These are phyloP conservation scores for Drosophila micromelanica DNA, from an alignment of 1,140 invertebrate genomes.

Conservation along the genomic window DNA sequence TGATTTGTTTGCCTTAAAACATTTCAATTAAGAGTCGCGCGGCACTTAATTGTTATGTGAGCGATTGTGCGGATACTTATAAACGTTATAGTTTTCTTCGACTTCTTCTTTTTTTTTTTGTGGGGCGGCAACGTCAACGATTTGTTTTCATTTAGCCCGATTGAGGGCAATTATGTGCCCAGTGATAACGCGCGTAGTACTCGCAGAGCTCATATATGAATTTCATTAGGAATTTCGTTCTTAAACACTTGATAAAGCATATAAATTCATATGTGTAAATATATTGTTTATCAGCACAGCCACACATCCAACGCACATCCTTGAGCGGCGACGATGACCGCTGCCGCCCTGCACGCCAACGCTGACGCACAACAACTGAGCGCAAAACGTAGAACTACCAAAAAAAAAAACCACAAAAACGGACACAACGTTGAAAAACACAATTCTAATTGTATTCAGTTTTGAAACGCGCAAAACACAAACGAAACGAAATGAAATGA, in stretches of 20 bases:
- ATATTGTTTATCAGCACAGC: conserved; percentile 28
- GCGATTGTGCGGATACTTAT: conserved; percentile 26
- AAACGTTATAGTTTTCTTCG: conserved; percentile 14
- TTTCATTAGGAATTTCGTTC: conserved; percentile 18
- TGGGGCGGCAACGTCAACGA: conserved; percentile 56
- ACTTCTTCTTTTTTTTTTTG: conserved; percentile 9
- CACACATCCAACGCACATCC: conserved; percentile 23
- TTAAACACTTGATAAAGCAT: conserved; percentile 34
- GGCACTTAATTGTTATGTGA: conserved; percentile 62
- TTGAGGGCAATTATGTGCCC: conserved; percentile 68
- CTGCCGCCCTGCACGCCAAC: conserved; percentile 50
- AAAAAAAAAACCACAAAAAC: conserved; percentile 38
- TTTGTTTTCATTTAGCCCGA: conserved; percentile 63
- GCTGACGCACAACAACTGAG: conserved; percentile 58
- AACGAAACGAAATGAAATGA: conserved; percentile 41
- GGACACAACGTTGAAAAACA: conserved; percentile 32
- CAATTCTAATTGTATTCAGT: conserved; percentile 51
- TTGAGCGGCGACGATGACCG: conserved; percentile 12
- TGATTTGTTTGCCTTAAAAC: conserved; percentile 63
- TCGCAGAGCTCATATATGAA: conserved; percentile 4
- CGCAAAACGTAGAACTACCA: conserved; percentile 36
- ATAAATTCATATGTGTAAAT: conserved; percentile 12
- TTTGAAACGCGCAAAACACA: conserved; percentile 46
- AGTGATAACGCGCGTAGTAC: conserved; percentile 53
- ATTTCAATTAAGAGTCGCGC: conserved; percentile 73